These are phyloP conservation scores for Aporophyla lueneburgensis DNA, from an alignment of 2,888 invertebrate genomes.

Conservation along the genomic window DNA sequence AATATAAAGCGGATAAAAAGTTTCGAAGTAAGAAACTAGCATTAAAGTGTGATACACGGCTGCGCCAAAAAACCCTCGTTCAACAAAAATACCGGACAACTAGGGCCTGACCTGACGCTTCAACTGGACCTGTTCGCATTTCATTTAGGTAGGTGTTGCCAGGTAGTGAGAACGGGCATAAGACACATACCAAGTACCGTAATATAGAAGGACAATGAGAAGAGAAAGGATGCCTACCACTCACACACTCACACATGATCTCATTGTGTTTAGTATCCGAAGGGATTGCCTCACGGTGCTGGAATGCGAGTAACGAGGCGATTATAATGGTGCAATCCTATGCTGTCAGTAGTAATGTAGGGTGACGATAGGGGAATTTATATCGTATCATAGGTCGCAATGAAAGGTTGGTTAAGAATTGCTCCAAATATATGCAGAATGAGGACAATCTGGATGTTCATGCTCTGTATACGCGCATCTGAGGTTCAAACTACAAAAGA, in stretches of 20 bases:
- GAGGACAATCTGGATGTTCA: no score
- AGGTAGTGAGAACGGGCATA: neutral
- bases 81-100: no score
- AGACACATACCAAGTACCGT: neutral
- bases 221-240: slow-evolving; percentile 33
- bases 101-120: no score
- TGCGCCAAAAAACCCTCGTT: no score
- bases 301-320: slow-evolving; percentile 1
- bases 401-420: neutral
- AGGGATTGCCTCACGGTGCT: slow-evolving; percentile 23
- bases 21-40: no score
- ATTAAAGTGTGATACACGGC: no score
- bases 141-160: neutral
- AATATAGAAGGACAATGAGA: neutral
- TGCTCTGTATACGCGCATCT: no score
- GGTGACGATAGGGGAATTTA: no score
- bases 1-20: no score
- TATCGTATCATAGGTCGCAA: neutral
- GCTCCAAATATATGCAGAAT: no score
- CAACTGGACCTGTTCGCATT: neutral
- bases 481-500: no score
- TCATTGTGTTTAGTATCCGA: slow-evolving; percentile 17
- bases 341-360: neutral
- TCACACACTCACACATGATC: neutral
- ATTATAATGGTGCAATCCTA: slow-evolving; percentile 15